These are phyloP conservation scores for Nyctalus aviator DNA, from an alignment of 2,797 vertebrate species.

Conservation along the genomic window DNA sequence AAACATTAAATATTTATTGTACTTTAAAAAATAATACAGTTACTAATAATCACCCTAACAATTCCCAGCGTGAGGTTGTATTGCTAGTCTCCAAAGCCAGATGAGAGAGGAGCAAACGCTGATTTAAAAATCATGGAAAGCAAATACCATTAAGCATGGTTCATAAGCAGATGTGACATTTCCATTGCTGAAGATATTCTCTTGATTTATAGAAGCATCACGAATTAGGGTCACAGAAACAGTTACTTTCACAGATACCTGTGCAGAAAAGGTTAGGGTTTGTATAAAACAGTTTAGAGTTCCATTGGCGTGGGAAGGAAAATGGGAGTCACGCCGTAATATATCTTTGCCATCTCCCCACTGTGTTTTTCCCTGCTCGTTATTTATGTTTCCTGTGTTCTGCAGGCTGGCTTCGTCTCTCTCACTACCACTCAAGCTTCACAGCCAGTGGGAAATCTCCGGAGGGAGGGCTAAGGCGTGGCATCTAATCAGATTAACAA, in stretches of 20 bases:
- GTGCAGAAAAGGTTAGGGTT: constrained; percentile 39
- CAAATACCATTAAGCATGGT: not conserved
- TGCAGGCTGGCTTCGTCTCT: not conserved
- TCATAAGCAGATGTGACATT: constrained; percentile 58
- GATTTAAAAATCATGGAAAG: constrained; percentile 46
- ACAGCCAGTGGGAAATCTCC: not conserved
- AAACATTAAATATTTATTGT: constrained; percentile 18
- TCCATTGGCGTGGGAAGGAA: constrained; percentile 30
- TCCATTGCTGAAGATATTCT: constrained; percentile 20
- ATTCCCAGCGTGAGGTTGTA: not conserved
- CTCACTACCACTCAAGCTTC: not conserved
- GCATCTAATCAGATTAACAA: not conserved
- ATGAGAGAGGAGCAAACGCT: constrained; percentile 8
- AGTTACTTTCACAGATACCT: constrained; percentile 15
- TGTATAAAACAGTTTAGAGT: constrained; percentile 38
- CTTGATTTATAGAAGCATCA: constrained; percentile 56
- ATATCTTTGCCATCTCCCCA: not conserved
- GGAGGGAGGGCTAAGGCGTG: not conserved
- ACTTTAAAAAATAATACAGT: constrained; percentile 8
- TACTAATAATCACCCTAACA: not conserved
- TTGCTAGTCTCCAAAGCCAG: not conserved
- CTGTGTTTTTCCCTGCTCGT: not conserved
- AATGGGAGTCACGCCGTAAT: not conserved
- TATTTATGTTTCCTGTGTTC: not conserved
- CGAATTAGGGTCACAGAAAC: constrained; percentile 2